These are phyloP conservation scores for Proterorhinus semilunaris DNA, from an alignment of 2,113 vertebrate genomes.

Conservation along the genomic window DNA sequence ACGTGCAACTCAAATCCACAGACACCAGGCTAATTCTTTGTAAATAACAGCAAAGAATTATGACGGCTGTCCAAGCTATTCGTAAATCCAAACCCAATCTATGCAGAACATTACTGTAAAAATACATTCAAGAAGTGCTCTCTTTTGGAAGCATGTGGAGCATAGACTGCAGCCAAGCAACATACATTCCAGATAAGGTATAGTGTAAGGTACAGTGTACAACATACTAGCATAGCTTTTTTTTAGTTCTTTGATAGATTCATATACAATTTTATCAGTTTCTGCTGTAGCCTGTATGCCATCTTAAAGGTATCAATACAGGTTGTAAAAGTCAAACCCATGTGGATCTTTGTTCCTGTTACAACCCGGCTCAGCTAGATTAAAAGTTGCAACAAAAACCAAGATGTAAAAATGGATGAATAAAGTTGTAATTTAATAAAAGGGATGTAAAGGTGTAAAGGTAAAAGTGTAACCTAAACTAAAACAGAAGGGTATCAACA, in stretches of 20 bases:
- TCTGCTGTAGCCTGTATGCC: constrained; percentile 10
- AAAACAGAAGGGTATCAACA: too few relatives aligned
- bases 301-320: constrained; percentile 31
- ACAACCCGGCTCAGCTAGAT: too few relatives aligned
- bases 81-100: neutral
- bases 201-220: neutral
- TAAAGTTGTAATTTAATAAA: too few relatives aligned
- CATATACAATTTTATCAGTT: constrained; percentile 25
- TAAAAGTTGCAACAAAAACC: too few relatives aligned
- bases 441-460: too few relatives aligned
- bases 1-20: constrained; percentile 6
- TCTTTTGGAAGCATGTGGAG: neutral
- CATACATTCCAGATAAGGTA: neutral
- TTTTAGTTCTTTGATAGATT: constrained; percentile 20
- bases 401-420: too few relatives aligned
- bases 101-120: neutral
- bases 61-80: neutral
- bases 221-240: constrained; percentile 10
- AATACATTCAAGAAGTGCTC: neutral
- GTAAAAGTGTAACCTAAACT: too few relatives aligned
- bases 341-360: constrained; percentile 34
- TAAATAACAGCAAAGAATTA: constrained; percentile 3
- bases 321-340: constrained; percentile 28
- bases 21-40: constrained; percentile 6
- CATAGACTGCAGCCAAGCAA: constrained; percentile 12